phyloP scores from a whole-genome alignment of 2,113 vertebrate genomes.

The Sander lucioperca region DNA sequence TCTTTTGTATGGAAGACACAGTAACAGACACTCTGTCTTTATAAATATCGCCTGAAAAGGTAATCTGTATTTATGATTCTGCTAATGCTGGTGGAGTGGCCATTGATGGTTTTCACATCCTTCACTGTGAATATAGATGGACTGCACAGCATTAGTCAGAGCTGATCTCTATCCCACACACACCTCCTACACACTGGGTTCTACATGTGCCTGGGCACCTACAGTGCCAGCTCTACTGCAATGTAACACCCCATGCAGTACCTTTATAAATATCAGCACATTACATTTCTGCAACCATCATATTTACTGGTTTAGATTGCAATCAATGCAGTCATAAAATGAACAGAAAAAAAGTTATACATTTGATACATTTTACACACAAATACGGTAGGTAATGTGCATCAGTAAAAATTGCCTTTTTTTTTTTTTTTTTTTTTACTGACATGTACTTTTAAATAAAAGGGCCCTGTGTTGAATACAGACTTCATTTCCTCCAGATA shows the following conservation, averaged over 20 bases:
- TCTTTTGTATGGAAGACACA: slow-evolving; percentile 15
- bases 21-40: slow-evolving; percentile 34
- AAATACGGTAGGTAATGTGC: neutral
- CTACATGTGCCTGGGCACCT: slow-evolving; percentile 65
- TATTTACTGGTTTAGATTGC: neutral
- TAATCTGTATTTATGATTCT: slow-evolving; percentile 55
- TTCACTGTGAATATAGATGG: slow-evolving; percentile 78
- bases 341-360: neutral
- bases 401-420: neutral
- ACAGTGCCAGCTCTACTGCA: slow-evolving; percentile 46
- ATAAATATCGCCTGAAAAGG: slow-evolving; percentile 59
- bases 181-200: slow-evolving; percentile 76
- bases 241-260: slow-evolving; percentile 37
- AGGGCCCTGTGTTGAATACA: slow-evolving; percentile 10
- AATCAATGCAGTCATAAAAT: neutral
- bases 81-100: slow-evolving; percentile 59
- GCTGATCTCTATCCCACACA: slow-evolving; percentile 66
- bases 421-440: neutral
- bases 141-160: slow-evolving; percentile 76
- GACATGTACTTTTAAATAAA: neutral
- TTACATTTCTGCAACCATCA: slow-evolving; percentile 18
- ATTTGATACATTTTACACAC: neutral
- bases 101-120: slow-evolving; percentile 75
- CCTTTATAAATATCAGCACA: slow-evolving; percentile 51
- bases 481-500: slow-evolving; percentile 60